Conservation (phyloP, 2,113 vertebrate genomes). For the Gopherus evgoodei region DNA sequence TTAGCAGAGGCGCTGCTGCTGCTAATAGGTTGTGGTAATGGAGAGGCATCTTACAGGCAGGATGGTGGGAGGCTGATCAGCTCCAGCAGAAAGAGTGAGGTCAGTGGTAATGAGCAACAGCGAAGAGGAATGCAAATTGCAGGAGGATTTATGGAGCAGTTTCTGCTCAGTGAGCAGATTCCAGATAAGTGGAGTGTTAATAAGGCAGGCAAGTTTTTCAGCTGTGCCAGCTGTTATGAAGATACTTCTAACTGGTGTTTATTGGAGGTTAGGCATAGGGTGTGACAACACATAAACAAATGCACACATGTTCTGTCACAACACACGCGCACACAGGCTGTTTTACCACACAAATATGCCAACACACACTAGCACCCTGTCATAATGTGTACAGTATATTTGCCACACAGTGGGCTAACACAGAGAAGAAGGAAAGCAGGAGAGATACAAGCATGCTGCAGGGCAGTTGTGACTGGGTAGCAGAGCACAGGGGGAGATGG, state of each 20-base stretch:
- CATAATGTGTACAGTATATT: rapidly evolving
- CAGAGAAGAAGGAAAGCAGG: neutral
- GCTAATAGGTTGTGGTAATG: conserved; percentile 61
- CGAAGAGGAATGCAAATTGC: conserved; percentile 78
- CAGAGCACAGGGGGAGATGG: neutral
- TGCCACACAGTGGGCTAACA: neutral
- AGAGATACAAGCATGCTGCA: neutral
- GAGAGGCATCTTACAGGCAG: conserved; percentile 43
- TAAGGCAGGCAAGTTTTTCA: conserved; percentile 77
- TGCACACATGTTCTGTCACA: conserved; percentile 14
- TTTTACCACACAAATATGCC: neutral
- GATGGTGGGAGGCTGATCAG: conserved; percentile 52
- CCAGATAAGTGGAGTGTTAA: conserved; percentile 80
- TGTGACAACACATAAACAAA: conserved; percentile 30
- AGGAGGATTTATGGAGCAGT: conserved; percentile 78
- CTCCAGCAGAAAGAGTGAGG: conserved; percentile 68
- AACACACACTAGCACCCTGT: neutral
- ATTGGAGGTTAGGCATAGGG: conserved; percentile 29
- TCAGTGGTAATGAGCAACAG: conserved; percentile 75
- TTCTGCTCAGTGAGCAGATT: conserved; percentile 83
- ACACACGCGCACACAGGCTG: neutral
- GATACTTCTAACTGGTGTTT: conserved; percentile 54
- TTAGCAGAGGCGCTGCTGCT: conserved; percentile 12
- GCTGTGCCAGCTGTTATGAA: conserved; percentile 76
- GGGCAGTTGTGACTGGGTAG: neutral